Base-by-base conservation (phyloP, 2,113 vertebrate species). In the Orycteropus afer region DNA sequence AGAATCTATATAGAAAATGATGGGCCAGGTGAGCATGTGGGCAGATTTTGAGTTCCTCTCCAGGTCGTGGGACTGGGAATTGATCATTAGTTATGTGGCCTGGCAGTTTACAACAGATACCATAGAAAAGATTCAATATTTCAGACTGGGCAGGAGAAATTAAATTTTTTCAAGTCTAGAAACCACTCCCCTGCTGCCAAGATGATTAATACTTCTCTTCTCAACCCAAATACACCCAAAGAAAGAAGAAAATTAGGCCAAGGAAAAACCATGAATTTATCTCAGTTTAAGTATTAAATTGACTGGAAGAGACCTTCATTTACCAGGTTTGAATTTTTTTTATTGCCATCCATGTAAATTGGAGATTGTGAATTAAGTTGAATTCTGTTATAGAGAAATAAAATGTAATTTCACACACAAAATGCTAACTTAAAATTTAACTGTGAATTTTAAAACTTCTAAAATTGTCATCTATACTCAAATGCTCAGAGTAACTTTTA, bases 101-200 rank as follows among this genome's bases (percentile, higher is more conserved):
- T 73, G 22, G 90, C 53, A 93, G 87, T 63, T 84, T 74, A 69
- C 55, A 96, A 27, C 17, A 63, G 84, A 57, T 63, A 37, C 10
- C 23, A 1, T 37, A 12, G 45, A 55, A 18, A 65, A 71, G 10
- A 77, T 14, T 40, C 29, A 25, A 20, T 81, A 78, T 93, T 93
- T 91, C 67, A 93, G 63, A 42, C 9, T 47, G 32, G 40, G 69
- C 6, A 29, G 20, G 37, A 74, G 18, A 80, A 71, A 17, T 8
- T 55, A 12, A 83, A 79, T 80, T 93, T 85, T 49, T 81, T 86
- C 45, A 93, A 49, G 74, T 15, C 67, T 15, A 80, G 42, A 94
- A 67, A 80, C 82, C n/a, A 90, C 77, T 87, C 47, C 49, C n/a
- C 11, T 83, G 45, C 45, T 45, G 67, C 88, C 73, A 82, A 91